phyloP scores from a whole-genome alignment of 2,888 invertebrate species.

The Eilema caniola region DNA sequence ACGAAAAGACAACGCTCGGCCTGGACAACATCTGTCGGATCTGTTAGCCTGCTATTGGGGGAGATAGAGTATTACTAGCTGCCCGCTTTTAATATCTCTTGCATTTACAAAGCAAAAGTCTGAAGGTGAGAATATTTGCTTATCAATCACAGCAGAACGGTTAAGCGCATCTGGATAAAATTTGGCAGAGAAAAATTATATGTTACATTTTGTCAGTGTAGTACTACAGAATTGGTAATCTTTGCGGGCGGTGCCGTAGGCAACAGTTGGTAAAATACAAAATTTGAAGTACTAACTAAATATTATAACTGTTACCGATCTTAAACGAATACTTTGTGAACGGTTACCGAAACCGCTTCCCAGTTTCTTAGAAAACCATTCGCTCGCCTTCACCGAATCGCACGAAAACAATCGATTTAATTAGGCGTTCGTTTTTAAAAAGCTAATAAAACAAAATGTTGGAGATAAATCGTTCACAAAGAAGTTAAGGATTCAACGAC shows the following conservation, averaged over 20 bases:
- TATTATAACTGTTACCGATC: too few species aligned
- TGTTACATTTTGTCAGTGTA: not conserved
- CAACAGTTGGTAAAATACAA: not conserved
- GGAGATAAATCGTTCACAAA: constrained; percentile 60
- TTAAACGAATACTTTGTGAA: not conserved
- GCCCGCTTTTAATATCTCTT: not conserved
- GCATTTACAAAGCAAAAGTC: not conserved
- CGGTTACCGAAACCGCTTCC: not conserved
- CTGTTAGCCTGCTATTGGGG: not conserved
- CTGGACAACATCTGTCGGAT: too few species aligned
- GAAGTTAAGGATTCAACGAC: constrained; percentile 73
- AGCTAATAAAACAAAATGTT: constrained; percentile 55
- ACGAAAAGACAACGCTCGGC: not conserved
- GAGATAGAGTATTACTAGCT: not conserved
- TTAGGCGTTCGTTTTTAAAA: constrained; percentile 59
- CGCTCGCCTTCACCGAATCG: constrained; percentile 40
- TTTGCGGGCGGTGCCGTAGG: not conserved
- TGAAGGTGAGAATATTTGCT: not conserved
- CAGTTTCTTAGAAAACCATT: constrained; percentile 25
- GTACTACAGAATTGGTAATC: not conserved
- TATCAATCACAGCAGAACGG: not conserved
- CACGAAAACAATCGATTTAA: constrained; percentile 63
- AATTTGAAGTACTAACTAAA: not conserved
- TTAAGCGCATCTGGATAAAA: not conserved
- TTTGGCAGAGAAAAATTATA: not conserved